Base-by-base conservation (phyloP, 2,797 vertebrate species). In the Pogonophryne albipinna region DNA sequence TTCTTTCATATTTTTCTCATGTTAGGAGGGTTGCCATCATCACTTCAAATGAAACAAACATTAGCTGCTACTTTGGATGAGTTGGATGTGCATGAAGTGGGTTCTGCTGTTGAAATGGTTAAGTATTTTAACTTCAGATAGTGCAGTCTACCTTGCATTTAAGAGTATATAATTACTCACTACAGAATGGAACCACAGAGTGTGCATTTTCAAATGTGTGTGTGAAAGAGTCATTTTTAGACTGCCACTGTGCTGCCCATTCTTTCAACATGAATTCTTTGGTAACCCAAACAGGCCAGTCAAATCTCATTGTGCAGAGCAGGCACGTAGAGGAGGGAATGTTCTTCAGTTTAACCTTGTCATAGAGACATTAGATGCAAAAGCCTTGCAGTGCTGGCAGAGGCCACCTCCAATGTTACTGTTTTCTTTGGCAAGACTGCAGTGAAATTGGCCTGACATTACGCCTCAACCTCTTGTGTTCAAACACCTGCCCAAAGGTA, bases 261-360 rank as follows among this genome's bases (percentile, higher is more conserved):
- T 78, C 81, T 87, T 87, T 86, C 70, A 80, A 87, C 85, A 86
- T 93, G 89, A 91, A 91, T 91, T 89, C 82, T 85, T 82, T 67
- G 83, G 71, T 84, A 62, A 76, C 77, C 73, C 7, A 50, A 82
- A 67, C 83, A 84, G 71, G 49, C 73, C 70, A 85, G 83, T 89
- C 89, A 88, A 74, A 78, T 86, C 84, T 86, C 81, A 88, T 92
- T 92, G 87, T 78, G 83, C 82, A 87, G 81, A 91, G 75, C 83
- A 72, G 82, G 72, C 83, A 88, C 84, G 85, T 82, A 84, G 52
- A 52, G 75, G 63, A 78, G 79, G 67, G 75, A 80, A 77, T 88
- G 87, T 92, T 91, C 85, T 90, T 89, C 82, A 82, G 80, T 92
- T 92, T 92, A 93, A 93, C 88, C 92, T 94, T 90, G 93, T 93